Conservation (phyloP, 2,797 vertebrate genomes). For the Basileuterus tristriatus region DNA sequence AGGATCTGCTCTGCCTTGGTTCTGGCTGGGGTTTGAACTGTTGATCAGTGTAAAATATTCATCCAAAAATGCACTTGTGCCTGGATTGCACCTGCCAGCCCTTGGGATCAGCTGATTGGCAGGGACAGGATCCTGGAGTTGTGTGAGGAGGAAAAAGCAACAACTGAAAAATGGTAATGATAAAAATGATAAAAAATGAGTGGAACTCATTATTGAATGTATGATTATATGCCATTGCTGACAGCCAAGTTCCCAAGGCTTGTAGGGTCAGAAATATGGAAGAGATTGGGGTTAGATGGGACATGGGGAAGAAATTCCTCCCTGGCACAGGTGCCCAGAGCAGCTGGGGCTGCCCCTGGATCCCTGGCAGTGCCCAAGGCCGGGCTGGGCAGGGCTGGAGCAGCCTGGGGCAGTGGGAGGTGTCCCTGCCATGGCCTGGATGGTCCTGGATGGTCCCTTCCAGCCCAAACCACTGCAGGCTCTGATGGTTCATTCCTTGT, state of each 20-base stretch:
- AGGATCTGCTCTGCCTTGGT: neutral
- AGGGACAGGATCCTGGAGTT: neutral
- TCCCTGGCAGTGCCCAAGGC: neutral
- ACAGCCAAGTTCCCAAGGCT: neutral
- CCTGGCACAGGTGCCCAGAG: neutral
- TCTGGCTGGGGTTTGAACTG: neutral
- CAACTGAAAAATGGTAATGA: neutral
- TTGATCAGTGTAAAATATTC: neutral
- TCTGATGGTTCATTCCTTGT: neutral
- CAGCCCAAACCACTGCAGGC: accelerated
- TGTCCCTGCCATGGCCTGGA: neutral
- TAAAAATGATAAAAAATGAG: neutral
- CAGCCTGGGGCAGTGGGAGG: neutral
- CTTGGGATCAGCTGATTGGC: neutral
- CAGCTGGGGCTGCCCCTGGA: neutral
- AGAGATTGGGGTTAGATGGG: neutral
- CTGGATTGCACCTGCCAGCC: neutral
- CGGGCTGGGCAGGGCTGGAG: neutral
- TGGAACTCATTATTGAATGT: accelerated
- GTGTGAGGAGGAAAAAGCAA: neutral
- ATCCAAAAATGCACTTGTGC: neutral
- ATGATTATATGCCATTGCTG: accelerated
- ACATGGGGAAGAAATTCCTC: accelerated
- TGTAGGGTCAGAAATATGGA: neutral
- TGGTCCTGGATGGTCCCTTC: neutral